A percentile compares a stretch with the other conserved stretches of the same genome.
These are phyloP conservation scores for Leptopilina boulardi DNA, from an alignment of 1,140 invertebrate genomes.

Conservation along the genomic window DNA sequence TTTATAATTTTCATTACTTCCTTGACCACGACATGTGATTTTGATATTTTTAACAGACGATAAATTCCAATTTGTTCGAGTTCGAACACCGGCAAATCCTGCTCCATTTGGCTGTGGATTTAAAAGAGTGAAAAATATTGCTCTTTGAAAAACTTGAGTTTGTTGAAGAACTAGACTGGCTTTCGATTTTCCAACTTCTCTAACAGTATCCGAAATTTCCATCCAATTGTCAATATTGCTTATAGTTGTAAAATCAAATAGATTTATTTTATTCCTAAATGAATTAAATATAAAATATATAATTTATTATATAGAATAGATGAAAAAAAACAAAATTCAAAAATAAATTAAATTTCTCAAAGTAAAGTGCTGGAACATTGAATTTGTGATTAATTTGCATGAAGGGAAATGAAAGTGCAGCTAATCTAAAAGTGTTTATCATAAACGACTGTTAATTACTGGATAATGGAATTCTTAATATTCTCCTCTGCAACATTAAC, in stretches of 20 bases:
- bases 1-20: conserved; percentile 78
- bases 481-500: conserved; percentile 13
- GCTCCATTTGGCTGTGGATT: conserved; percentile 84
- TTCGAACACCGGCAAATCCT: conserved; percentile 81
- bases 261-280: conserved; percentile 45
- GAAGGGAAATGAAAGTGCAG: conserved; percentile 27
- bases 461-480: conserved; percentile 9
- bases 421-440: conserved; percentile 11
- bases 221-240: conserved; percentile 74
- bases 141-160: conserved; percentile 78
- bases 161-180: conserved; percentile 79
- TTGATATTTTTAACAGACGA: conserved; percentile 74
- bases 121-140: conserved; percentile 81
- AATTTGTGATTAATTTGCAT: conserved; percentile 17
- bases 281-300: not conserved
- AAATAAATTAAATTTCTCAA: not conserved
- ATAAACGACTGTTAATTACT: conserved; percentile 29
- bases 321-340: conserved; percentile 21
- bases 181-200: conserved; percentile 82
- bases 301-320: no score
- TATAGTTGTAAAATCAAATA: conserved; percentile 74
- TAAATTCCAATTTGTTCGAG: conserved; percentile 73
- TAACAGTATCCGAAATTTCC: conserved; percentile 81
- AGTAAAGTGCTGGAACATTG: conserved; percentile 9
- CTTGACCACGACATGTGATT: conserved; percentile 79